Evolutionary conservation across 2,888 invertebrate species (phyloP), one percentile per base, ranked within the genome.

Genomic region (Leptura quadrifasciata): DNA sequence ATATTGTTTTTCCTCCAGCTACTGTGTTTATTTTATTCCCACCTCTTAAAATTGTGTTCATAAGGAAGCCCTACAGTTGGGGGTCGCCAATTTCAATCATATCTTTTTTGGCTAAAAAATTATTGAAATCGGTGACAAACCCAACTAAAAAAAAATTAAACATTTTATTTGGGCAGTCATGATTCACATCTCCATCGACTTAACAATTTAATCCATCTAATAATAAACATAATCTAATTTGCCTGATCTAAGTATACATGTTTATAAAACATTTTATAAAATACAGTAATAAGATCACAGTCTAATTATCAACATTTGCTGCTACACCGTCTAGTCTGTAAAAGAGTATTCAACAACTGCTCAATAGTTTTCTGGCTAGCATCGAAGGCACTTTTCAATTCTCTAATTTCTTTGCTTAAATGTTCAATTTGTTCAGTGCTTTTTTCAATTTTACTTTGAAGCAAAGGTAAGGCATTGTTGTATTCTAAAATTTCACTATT

Each of bases 401-500:
- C 90, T 84, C 91, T 91, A 74, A 94, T 91, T 89, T 94, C 94
- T 87, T 92, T 92, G 61, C 93, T 92, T 81, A 94, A 88, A 83
- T 91, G 91, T 72, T 93, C 93, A 67, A 94, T 92, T 84, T 91
- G 92, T 83, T 94, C 94, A 0, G 92, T 91, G 76, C 93, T 93
- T 84, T 93, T 93, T 78, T 94, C 94, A 68, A 94, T 89, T 85
- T 93, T 92, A 69, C 91, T 91, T 76, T 94, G 93, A 60, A 94
- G 83, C 77, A 91, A 90, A 20, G 92, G 91, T 81, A 94, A 85
- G 58, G 88, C 89, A 4, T 91, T 91, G 0, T 91, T 83, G 79
- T 85, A 86, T 31, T 87, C 87, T 55, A 87, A 77, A 68, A 87
- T 85, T 80, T 89, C 88, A 72, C 85, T 87, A 57, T 83, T 84